Evolutionary conservation across 2,797 vertebrate species (phyloP), one percentile per base, ranked within the genome.

Genomic region (Menidia menidia): DNA sequence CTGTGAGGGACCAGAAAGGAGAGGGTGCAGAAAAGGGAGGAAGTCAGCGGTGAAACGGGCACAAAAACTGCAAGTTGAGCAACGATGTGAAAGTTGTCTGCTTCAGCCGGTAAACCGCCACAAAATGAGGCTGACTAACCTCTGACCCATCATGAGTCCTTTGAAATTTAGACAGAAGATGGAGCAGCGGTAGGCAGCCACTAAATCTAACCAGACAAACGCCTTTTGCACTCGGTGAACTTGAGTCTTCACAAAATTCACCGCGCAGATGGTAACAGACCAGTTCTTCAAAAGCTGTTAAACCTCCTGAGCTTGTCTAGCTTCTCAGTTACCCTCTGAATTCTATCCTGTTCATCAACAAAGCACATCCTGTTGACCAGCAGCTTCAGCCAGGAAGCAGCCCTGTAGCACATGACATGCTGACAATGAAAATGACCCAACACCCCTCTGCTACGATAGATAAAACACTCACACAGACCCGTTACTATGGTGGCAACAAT

Each of bases 1-100:
- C 94, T 95, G 87, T 0, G 19, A 63, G 51, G 35, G 33, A 43
- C 16, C 5, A 48, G 35, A 15, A 3, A 2, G 33, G 3, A 60
- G 55, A 48, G 55, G 1, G 33, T 1, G 45, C 16, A 4, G 11
- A 2, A 41, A n/a, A 18, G 12, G 32, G 2, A 50, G 13, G 19
- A 19, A 19, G 41, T 58, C 10, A 65, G 61, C 15, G 52, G 43
- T 16, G 60, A 45, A 69, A 68, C 18, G 2, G 63, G 43, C 0
- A 0, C 18, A 48, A 64, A 63, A 67, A n/a, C 4, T 6, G 43
- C 44, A 60, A 55, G 18, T 56, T 57, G 12, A 43, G n/a, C 32
- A 3, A 32, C 12, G 0, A 30, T 53, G 30, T 19, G 52, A 52
- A 42, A 50, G 56, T 60, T 10, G n/a, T 15, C 10, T 41, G 6